These are phyloP conservation scores for Eupithecia insigniata DNA, from an alignment of 2,888 invertebrate genomes.

Conservation along the genomic window DNA sequence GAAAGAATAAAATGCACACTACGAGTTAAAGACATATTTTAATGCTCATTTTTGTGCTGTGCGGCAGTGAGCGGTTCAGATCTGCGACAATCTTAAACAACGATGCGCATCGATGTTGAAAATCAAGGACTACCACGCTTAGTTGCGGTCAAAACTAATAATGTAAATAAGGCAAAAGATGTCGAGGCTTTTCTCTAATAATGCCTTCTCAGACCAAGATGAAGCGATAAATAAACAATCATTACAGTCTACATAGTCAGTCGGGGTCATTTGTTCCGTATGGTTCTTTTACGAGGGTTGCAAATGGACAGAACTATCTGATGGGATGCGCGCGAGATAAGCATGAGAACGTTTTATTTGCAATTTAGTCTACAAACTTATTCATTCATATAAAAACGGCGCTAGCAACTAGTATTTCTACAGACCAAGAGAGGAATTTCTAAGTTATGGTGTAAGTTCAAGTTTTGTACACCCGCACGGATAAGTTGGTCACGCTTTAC, in stretches of 20 bases:
- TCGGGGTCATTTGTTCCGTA: constrained; percentile 52
- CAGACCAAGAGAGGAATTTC: background rate
- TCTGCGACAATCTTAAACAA: background rate
- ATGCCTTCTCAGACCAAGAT: constrained; percentile 26
- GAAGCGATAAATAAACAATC: constrained; percentile 42
- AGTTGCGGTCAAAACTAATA: background rate
- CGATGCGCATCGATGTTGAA: background rate
- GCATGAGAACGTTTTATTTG: constrained; percentile 66
- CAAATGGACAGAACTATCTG: constrained; percentile 60
- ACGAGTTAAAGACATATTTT: too few species aligned
- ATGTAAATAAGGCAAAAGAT: background rate
- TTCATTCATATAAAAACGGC: background rate
- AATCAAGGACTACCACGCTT: too few species aligned
- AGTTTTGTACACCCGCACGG: constrained; percentile 34
- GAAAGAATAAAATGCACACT: too few species aligned
- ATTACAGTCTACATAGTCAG: constrained; percentile 21
- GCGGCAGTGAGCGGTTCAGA: too few species aligned
- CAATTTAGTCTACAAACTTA: constrained; percentile 47
- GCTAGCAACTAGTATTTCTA: background rate
- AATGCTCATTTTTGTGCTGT: too few species aligned
- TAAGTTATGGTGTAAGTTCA: background rate
- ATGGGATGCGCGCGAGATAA: constrained; percentile 60
- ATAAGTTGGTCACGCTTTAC: constrained; percentile 43
- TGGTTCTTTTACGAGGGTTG: constrained; percentile 58
- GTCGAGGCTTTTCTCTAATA: background rate